phyloP scores from a whole-genome alignment of 2,888 invertebrate genomes.

The Emesis furor region DNA sequence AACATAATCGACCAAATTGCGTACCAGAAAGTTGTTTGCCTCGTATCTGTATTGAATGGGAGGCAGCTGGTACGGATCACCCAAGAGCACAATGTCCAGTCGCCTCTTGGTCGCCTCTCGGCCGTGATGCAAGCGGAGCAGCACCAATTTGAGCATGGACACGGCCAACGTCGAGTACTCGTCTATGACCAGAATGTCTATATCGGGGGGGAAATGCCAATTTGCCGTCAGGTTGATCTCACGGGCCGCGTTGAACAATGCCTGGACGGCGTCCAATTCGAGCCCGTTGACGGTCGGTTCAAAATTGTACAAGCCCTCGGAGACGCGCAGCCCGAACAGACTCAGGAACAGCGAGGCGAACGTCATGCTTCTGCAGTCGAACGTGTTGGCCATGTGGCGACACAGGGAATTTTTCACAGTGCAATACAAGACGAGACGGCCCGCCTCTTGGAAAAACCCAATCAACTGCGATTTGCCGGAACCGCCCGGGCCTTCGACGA shows the following conservation, averaged over 20 bases:
- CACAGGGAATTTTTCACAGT: conserved; percentile 8
- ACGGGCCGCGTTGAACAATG: conserved; percentile 14
- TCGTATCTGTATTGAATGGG: not conserved
- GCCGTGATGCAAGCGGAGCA: conserved; percentile 12
- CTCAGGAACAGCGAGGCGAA: conserved; percentile 7
- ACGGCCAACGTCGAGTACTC: conserved; percentile 9
- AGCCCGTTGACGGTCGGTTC: conserved; percentile 2
- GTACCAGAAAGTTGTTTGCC: conserved; percentile 5
- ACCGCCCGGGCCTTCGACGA: not conserved
- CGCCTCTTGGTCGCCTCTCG: not conserved
- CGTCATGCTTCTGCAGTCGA: conserved; percentile 5
- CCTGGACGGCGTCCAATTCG: conserved; percentile 7
- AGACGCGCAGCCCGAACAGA: conserved; percentile 5
- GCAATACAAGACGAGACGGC: not conserved
- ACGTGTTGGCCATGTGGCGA: conserved; percentile 14
- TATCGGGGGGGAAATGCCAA: not conserved
- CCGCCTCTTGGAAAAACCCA: conserved; percentile 9
- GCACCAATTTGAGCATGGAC: conserved; percentile 10
- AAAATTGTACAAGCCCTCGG: not conserved
- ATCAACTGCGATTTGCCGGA: conserved; percentile 5
- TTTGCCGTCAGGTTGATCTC: conserved; percentile 4
- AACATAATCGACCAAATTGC: not conserved
- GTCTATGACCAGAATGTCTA: conserved; percentile 2
- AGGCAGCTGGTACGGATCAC: too few relatives aligned
- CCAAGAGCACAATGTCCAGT: too few relatives aligned